A percentile compares a stretch with the other conserved stretches of the same genome.
Conservation (phyloP, 23 tunicate species). For the Styela plicata region DNA sequence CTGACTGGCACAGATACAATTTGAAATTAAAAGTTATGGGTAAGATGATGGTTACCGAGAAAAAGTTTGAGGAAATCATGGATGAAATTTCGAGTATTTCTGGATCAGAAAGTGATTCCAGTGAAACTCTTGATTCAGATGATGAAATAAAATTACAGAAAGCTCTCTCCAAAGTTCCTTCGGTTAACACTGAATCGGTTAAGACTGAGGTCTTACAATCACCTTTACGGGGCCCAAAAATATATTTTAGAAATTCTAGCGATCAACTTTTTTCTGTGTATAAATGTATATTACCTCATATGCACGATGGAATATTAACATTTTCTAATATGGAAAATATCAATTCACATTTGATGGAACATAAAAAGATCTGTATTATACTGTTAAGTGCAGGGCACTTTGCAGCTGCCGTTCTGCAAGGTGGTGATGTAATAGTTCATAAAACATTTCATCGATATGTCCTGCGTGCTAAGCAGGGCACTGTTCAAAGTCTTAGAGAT, state of each 20-base stretch:
- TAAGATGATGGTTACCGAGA: constrained; percentile 32
- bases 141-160: neutral
- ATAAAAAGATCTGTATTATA: constrained; percentile 23
- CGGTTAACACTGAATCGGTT: neutral
- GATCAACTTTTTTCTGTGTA: constrained; percentile 50
- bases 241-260: constrained; percentile 54
- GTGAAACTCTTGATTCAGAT: neutral
- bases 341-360: neutral
- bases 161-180: neutral
- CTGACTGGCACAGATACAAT: constrained; percentile 87
- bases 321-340: neutral
- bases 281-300: constrained; percentile 21
- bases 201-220: neutral
- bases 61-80: constrained; percentile 49
- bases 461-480: constrained; percentile 91
- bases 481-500: constrained; percentile 77
- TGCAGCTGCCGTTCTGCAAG: constrained; percentile 79
- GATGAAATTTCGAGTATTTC: constrained; percentile 67
- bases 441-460: constrained; percentile 90
- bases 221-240: constrained; percentile 36
- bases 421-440: constrained; percentile 41
- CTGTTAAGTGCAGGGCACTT: constrained; percentile 83
- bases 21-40: constrained; percentile 51
- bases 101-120: constrained; percentile 68
- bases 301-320: neutral